phyloP scores from a whole-genome alignment of 2,113 vertebrate species.

The Boulengeromyrus knoepffleri region DNA sequence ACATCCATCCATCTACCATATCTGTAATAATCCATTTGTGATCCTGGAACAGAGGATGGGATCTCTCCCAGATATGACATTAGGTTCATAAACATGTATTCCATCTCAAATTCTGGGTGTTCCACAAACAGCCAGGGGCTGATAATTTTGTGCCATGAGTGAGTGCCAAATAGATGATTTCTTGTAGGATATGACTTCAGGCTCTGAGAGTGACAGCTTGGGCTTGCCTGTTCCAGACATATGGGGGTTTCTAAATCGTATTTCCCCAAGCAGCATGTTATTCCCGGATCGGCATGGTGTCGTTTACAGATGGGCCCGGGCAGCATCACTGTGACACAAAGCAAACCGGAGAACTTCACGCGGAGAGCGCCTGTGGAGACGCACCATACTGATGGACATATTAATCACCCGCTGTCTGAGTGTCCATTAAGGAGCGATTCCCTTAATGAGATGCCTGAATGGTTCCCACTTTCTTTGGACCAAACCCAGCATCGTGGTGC shows the following conservation, averaged over 20 bases:
- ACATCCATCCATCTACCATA: background rate
- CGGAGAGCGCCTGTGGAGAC: background rate
- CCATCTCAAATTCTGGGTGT: background rate
- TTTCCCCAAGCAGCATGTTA: background rate
- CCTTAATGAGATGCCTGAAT: slow-evolving; percentile 25
- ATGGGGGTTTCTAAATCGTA: background rate
- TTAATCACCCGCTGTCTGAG: slow-evolving; percentile 24
- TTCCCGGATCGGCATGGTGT: background rate
- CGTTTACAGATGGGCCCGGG: background rate
- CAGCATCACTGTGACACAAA: background rate
- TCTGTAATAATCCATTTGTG: background rate
- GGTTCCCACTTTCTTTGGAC: slow-evolving; percentile 26
- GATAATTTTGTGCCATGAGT: background rate
- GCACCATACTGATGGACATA: background rate
- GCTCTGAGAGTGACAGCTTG: slow-evolving; percentile 9
- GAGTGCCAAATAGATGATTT: background rate
- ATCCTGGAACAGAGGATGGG: background rate
- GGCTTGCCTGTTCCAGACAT: background rate
- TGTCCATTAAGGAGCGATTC: slow-evolving; percentile 34
- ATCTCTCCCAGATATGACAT: background rate
- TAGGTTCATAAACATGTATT: background rate
- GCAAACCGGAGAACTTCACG: background rate
- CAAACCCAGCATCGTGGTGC: background rate
- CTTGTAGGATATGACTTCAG: background rate
- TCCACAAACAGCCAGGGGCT: background rate